Evolutionary conservation across 2,888 invertebrate genomes (phyloP).

Genomic region (Heteromyza rotundicornis): DNA sequence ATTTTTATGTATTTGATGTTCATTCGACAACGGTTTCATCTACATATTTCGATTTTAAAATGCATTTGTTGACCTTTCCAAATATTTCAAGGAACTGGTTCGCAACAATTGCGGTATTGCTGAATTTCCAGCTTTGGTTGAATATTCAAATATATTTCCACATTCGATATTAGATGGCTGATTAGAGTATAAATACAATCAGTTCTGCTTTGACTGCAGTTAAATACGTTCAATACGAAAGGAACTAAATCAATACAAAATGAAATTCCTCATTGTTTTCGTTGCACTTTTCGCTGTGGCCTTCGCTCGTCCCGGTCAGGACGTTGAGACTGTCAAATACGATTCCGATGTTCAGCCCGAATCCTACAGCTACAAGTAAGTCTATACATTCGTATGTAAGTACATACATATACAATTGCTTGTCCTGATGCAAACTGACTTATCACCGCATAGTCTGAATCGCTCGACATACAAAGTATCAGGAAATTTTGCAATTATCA

Average conservation of each 20-base stretch:
- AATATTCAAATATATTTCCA: neutral
- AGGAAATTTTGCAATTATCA: too few relatives aligned
- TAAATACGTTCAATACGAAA: too few relatives aligned
- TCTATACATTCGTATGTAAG: too few relatives aligned
- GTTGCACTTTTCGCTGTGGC: conserved; percentile 43
- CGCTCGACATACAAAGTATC: too few relatives aligned
- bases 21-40: too few relatives aligned
- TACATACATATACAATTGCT: too few relatives aligned
- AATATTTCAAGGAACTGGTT: too few relatives aligned
- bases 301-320: conserved; percentile 36
- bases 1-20: too few relatives aligned
- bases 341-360: conserved; percentile 65
- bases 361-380: conserved; percentile 63
- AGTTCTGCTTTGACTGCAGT: neutral
- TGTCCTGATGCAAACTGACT: neutral
- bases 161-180: neutral
- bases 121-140: neutral
- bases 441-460: neutral
- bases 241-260: conserved; percentile 28
- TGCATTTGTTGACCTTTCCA: too few relatives aligned
- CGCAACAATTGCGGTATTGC: too few relatives aligned
- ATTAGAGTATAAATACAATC: neutral
- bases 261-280: conserved; percentile 57
- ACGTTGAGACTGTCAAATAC: conserved; percentile 29
- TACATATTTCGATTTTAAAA: too few relatives aligned